Percentiles rank a stretch among this genome's conserved stretches.
These are phyloP conservation scores for Pollicipes pollicipes DNA, from an alignment of 1,140 invertebrate species.

Conservation along the genomic window DNA sequence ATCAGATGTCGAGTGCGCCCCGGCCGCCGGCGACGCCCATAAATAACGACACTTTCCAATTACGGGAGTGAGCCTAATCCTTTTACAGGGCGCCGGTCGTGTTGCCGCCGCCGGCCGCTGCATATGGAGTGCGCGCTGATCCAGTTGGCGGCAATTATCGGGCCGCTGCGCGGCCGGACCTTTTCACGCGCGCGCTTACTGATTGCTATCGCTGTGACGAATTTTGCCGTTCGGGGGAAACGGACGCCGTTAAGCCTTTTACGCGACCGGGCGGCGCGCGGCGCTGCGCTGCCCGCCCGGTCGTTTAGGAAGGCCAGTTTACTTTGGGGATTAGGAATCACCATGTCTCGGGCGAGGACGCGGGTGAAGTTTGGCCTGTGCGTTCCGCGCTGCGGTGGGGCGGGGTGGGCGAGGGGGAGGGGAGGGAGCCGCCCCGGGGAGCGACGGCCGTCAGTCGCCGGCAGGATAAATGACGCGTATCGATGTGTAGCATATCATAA, in stretches of 20 bases:
- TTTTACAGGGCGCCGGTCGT: background rate
- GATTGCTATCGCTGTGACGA: background rate
- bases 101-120: background rate
- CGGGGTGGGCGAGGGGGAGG: background rate
- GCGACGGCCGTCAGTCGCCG: background rate
- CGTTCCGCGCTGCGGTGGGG: too few species aligned
- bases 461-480: background rate
- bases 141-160: background rate
- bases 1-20: too few species aligned
- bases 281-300: too few species aligned
- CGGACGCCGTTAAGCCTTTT: background rate
- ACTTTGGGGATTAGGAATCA: background rate
- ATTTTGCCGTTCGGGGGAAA: background rate
- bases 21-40: background rate
- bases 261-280: too few species aligned
- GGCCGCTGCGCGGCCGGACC: too few species aligned
- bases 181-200: background rate
- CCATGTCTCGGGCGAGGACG: background rate
- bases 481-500: background rate
- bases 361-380: background rate
- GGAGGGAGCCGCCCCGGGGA: too few species aligned
- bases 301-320: background rate
- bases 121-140: background rate
- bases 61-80: background rate
- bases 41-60: constrained; percentile 2